Conservation (phyloP, 2,888 invertebrate species). For the Tetropium fuscum region DNA sequence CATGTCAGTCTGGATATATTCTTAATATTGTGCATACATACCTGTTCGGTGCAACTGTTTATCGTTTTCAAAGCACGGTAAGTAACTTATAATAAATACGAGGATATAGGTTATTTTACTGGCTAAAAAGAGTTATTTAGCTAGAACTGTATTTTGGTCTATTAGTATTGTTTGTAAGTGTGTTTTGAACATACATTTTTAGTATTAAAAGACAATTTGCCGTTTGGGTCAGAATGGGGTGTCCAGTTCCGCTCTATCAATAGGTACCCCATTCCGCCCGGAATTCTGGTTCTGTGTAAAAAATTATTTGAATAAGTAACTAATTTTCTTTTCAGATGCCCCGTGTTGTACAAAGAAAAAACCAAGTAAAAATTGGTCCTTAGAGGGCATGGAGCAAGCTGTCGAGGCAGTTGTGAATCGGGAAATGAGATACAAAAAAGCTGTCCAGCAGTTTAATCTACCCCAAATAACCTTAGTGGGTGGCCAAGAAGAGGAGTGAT, state of each 20-base stretch:
- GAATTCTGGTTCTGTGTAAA: neutral
- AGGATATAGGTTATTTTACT: neutral
- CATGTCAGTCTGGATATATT: neutral
- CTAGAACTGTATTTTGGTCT: no score
- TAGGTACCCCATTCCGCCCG: neutral
- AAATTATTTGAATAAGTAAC: constrained; percentile 1
- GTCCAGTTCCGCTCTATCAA: neutral
- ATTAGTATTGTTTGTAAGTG: neutral
- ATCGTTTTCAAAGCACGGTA: constrained; percentile 13
- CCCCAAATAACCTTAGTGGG: neutral
- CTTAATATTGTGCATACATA: neutral
- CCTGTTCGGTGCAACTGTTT: constrained; percentile 13
- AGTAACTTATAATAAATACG: neutral
- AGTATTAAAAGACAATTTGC: neutral
- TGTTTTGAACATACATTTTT: neutral
- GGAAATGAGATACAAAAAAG: constrained; percentile 11
- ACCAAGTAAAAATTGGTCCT: constrained; percentile 10
- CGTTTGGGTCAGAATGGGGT: constrained; percentile 1
- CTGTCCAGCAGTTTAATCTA: constrained; percentile 3
- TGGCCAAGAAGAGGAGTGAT: neutral
- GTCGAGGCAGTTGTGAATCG: constrained; percentile 7
- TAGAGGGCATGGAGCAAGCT: constrained; percentile 2
- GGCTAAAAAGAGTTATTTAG: neutral
- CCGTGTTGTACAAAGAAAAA: constrained; percentile 12
- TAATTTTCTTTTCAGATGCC: neutral